These are phyloP conservation scores for Tineola bisselliella DNA, from an alignment of 2,888 invertebrate species.

Conservation along the genomic window DNA sequence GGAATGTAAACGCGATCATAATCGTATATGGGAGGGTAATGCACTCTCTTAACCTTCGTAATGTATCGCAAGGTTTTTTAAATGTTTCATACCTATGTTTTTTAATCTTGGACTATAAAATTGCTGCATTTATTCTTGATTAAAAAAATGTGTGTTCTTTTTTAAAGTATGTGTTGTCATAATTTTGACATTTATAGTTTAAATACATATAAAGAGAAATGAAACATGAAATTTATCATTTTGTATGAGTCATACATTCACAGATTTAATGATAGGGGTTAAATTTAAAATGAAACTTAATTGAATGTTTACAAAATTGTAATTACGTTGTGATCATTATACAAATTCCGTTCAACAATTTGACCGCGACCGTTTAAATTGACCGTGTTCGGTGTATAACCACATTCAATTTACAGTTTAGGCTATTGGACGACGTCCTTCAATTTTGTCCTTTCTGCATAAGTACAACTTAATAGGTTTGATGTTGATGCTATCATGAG, in stretches of 20 bases:
- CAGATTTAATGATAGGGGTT: too few relatives aligned
- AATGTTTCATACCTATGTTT: background rate
- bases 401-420: background rate
- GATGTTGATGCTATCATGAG: too few relatives aligned
- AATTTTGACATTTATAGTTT: too few relatives aligned
- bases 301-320: too few relatives aligned
- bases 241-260: too few relatives aligned
- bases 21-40: conserved; percentile 1
- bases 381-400: background rate
- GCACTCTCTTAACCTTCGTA: background rate
- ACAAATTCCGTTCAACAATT: background rate
- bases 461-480: background rate
- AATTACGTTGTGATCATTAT: too few relatives aligned
- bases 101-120: background rate
- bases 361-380: background rate
- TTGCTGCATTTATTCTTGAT: background rate
- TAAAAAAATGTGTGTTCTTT: background rate
- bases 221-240: too few relatives aligned
- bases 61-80: background rate
- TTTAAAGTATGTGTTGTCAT: too few relatives aligned
- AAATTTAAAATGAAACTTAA: too few relatives aligned
- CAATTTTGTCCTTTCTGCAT: background rate
- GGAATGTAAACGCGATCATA: background rate
- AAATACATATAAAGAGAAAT: too few relatives aligned
- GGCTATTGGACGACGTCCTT: background rate